These are phyloP conservation scores for Poeciliopsis presidionis DNA, from an alignment of 2,797 vertebrate species.

Conservation along the genomic window DNA sequence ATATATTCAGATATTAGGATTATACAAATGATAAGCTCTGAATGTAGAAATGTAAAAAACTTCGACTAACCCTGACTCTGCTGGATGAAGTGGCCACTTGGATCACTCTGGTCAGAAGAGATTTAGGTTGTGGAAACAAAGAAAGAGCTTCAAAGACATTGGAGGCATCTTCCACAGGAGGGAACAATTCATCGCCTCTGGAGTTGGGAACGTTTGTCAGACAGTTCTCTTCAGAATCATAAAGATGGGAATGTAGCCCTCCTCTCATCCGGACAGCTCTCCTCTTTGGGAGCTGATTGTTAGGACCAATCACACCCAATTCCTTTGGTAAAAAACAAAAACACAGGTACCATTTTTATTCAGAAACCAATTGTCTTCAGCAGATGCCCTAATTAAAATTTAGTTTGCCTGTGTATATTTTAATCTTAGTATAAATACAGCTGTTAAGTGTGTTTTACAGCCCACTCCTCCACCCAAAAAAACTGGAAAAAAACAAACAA, in stretches of 20 bases:
- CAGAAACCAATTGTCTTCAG: neutral
- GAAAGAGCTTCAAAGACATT: slow-evolving; percentile 83
- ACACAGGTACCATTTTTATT: neutral
- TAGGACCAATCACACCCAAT: slow-evolving; percentile 89
- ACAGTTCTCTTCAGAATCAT: slow-evolving; percentile 73
- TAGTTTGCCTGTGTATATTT: neutral
- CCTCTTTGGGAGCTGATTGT: slow-evolving; percentile 82
- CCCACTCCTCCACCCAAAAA: no score
- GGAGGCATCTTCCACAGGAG: slow-evolving; percentile 56
- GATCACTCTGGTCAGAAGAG: slow-evolving; percentile 86
- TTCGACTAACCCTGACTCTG: slow-evolving; percentile 79
- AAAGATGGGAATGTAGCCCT: slow-evolving; percentile 14
- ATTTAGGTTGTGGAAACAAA: slow-evolving; percentile 89
- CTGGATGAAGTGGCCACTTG: slow-evolving; percentile 87
- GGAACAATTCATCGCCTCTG: slow-evolving; percentile 47
- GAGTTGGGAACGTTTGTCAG: slow-evolving; percentile 54
- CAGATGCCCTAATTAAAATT: neutral
- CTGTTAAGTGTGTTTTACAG: neutral
- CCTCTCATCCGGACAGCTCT: slow-evolving; percentile 59
- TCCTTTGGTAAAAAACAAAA: slow-evolving; percentile 74
- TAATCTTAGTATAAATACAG: neutral
- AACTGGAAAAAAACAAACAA: no score
- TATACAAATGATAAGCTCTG: neutral
- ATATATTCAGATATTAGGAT: neutral
- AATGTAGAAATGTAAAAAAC: neutral